Evolutionary conservation across 2,113 vertebrate species (phyloP).

Genomic region (Chaenogobius annularis): DNA sequence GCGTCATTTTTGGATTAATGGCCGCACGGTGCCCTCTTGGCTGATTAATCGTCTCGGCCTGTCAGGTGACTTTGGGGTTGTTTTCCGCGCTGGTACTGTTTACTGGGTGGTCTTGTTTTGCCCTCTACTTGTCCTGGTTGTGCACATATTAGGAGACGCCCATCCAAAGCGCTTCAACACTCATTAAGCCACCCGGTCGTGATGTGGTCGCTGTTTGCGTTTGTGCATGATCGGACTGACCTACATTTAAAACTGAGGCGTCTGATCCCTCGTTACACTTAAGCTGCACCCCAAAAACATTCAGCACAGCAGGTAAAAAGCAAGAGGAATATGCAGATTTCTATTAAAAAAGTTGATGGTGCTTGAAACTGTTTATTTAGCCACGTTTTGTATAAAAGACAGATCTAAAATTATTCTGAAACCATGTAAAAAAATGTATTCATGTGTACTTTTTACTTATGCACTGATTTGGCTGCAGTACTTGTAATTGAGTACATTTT

Average conservation of each 20-base stretch:
- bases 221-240: slow-evolving; percentile 16
- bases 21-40: neutral
- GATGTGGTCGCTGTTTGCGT: slow-evolving; percentile 28
- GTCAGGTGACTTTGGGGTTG: slow-evolving; percentile 10
- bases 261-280: neutral
- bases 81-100: slow-evolving; percentile 8
- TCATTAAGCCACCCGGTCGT: slow-evolving; percentile 44
- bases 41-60: neutral
- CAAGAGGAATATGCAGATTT: neutral
- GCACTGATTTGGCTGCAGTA: too few relatives aligned
- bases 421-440: too few relatives aligned
- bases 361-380: too few relatives aligned
- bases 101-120: slow-evolving; percentile 36
- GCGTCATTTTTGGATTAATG: neutral
- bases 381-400: too few relatives aligned
- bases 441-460: too few relatives aligned
- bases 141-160: slow-evolving; percentile 45
- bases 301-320: neutral
- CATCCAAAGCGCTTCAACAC: slow-evolving; percentile 40
- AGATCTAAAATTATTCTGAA: too few relatives aligned
- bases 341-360: too few relatives aligned
- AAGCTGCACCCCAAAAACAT: slow-evolving; percentile 1
- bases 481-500: too few relatives aligned
- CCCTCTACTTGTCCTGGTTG: slow-evolving; percentile 31
- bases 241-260: slow-evolving; percentile 10